Base-by-base conservation (phyloP, 2,113 vertebrate genomes). In the Lepus americanus region DNA sequence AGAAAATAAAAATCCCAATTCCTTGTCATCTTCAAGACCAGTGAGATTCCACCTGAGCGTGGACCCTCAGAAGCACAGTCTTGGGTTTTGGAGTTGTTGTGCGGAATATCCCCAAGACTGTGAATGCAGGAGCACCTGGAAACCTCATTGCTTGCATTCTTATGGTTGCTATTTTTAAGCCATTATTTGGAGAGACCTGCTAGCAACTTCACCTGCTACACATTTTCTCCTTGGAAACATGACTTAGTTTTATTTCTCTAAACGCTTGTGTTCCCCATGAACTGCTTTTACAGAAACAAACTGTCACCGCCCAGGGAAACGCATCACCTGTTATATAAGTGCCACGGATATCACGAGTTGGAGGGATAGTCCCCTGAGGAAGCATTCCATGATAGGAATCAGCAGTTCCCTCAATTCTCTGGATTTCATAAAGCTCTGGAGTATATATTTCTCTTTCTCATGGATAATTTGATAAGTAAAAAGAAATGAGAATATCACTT, bases 401-500 rank as follows among this genome's bases (percentile, higher is more conserved):
- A 31, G 63, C 93, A 63, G n/a, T 93, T 92, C 85, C 78, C 92
- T 55, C 25, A 33, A 22, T 33, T 86, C 36, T 88, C 27, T 83
- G 22, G 22, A 51, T 63, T 73, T 61, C 29, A 17, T 19, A 72
- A 93, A 22, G 55, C 33, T 67, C 61, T 72, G 29, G 25, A n/a
- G 92, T 84, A 84, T 5, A 3, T 29, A 80, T 86, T 74, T 89
- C 16, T 89, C 53, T 89, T 89, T 80, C 27, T 90, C 76, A 36
- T 39, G 59, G 27, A 72, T 82, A 94, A 69, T 77, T 90, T 64
- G 33, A 25, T 78, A 25, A 33, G 16, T 63, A 83, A 93, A 86
- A 81, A 74, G 91, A 53, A 69, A 64, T 27, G 12, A 53, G 89
- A 76, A 39, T 17, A 23, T 36, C 67, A 64, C 44, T 69, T 87